Evolutionary conservation across 2,797 vertebrate genomes (phyloP), one percentile per base, ranked within the genome.

Genomic region (Falco columbarius): DNA sequence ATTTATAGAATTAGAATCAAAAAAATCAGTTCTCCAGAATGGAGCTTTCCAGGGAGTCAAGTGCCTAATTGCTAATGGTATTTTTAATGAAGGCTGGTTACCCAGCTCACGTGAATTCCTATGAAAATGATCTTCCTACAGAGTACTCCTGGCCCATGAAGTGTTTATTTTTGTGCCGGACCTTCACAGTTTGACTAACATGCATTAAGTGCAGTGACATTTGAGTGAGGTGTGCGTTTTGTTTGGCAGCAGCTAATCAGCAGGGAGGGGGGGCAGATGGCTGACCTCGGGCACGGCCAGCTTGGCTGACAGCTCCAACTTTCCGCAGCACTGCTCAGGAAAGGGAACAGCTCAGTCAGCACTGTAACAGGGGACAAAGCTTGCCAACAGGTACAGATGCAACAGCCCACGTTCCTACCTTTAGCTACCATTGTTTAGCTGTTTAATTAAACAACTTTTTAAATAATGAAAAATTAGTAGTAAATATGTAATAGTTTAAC

Each of bases 81-180:
- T 15, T 66, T 88, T 85, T 44, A 90, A 62, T 58, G 61, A 83
- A 88, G 86, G 87, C 95, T 86, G 49, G 44, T 65, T 72, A 92
- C 40, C 34, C 26, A 94, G 9, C 42, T 85, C 1, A 0, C 1
- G 0, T n/a, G 42, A 75, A 42, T 68, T 91, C 34, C 81, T 91
- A 24, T 34, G 71, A 32, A 83, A 91, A 49, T 38, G 18, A n/a
- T 52, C 14, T 84, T 85, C 19, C 61, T 58, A 22, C 32, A 13
- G 29, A 68, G 34, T 40, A 38, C 13, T 67, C 12, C 47, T 81
- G 90, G 34, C 23, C 82, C 63, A 51, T 46, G 46, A 88, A 74
- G 30, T 13, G 30, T 63, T 87, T 40, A 0, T 36, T 73, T 87
- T 63, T 6, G 2, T 20, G 66, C 55, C 59, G 73, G 74, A 47